Evolutionary conservation across 2,113 vertebrate genomes (phyloP), one percentile per base, ranked within the genome.

Genomic region (Melanerpes formicivorus): DNA sequence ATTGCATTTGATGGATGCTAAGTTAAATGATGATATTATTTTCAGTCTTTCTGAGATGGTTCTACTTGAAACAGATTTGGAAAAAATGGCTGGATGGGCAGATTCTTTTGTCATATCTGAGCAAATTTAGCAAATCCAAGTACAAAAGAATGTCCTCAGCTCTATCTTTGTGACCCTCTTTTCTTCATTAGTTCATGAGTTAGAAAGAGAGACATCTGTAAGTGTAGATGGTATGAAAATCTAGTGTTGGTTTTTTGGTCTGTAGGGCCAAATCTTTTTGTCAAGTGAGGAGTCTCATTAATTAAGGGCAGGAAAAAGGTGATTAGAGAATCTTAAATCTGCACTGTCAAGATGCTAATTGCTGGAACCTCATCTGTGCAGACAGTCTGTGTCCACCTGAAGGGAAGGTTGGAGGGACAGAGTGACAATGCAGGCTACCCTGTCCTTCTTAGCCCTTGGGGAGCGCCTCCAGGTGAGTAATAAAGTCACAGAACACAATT

Each of bases 1-100:
- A 10, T 44, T 60, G 76, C 10, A 8, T 18, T 30, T 22, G 46
- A 10, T 71, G 73, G 13, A 8, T 60, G 65, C 54, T 74, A 44
- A 55, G 37, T 32, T 64, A 34, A 85, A 27, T 1, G 67, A 12
- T 34, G 30, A 18, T 44, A 21, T 13, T 63, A 32, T 77, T 78
- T 73, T 58, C 60, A 90, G 73, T 19, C 56, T 1, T 6, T 10
- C 14, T n/a, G 69, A 60, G 56, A 32, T 22, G 62, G 19, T 71
- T 91, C 90, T 60, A 65, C 77, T 88, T 58, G 26, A 60, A 94
- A n/a, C 8, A 67, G 48, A 48, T 86, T 48, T 42, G 70, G 32
- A 27, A 69, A 63, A 67, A 63, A 34, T 3, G 27, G 18, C 56
- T 50, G 73, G 14, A 37, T 74, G 42, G 65, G 52, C 58, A 80